phyloP scores from a whole-genome alignment of 2,888 invertebrate species.

The Amblyjoppa fuscipennis region DNA sequence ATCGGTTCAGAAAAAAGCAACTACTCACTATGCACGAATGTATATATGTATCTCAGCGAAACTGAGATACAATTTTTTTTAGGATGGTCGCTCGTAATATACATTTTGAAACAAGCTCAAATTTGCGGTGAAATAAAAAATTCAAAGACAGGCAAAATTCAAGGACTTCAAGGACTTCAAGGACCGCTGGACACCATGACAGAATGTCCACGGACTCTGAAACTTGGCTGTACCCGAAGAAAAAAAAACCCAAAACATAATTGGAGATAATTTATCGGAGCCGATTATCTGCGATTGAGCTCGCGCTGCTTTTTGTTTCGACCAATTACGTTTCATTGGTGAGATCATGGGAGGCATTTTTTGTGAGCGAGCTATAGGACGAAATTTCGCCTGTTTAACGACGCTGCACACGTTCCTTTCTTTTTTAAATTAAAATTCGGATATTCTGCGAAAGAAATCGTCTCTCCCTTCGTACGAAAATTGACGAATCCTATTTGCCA shows the following conservation, averaged over 20 bases:
- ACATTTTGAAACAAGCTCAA: no score
- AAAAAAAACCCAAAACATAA: background rate
- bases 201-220: conserved; percentile 12
- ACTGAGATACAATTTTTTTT: no score
- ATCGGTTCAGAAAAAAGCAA: no score
- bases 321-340: conserved; percentile 2
- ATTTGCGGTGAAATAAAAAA: no score
- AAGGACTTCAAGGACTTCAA: no score
- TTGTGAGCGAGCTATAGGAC: background rate
- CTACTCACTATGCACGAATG: no score
- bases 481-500: background rate
- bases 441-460: background rate
- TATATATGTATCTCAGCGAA: no score
- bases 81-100: no score
- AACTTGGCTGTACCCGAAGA: conserved; percentile 5
- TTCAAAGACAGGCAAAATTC: no score
- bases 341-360: background rate
- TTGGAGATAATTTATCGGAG: background rate
- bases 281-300: conserved; percentile 1
- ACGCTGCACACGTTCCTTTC: background rate
- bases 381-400: background rate
- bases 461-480: background rate
- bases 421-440: background rate
- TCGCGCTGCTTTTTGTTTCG: background rate
- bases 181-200: no score